phyloP scores from a whole-genome alignment of 2,113 vertebrate species.

The Gavialis gangeticus region DNA sequence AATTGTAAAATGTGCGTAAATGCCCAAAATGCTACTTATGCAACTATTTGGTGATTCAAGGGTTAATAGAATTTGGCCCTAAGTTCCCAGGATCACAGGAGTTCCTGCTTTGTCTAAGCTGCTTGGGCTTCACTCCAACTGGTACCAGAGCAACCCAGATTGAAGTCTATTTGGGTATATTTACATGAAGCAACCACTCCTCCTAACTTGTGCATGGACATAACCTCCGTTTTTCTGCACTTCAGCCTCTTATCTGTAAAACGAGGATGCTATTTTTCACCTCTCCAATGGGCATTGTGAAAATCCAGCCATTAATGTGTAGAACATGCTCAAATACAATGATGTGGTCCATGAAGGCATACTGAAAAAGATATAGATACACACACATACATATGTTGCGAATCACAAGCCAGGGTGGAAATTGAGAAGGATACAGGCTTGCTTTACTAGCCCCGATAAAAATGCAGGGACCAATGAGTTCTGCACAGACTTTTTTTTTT shows the following conservation, averaged over 20 bases:
- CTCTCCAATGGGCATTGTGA: background rate
- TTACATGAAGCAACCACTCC: no score
- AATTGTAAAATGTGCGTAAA: no score
- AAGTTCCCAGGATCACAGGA: no score
- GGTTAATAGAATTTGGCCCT: no score
- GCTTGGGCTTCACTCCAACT: no score
- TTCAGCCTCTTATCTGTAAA: background rate
- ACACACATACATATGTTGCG: background rate
- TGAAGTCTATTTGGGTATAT: no score
- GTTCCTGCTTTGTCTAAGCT: no score
- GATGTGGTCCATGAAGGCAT: background rate
- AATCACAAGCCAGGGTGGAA: background rate
- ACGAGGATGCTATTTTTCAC: background rate
- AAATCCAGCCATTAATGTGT: background rate
- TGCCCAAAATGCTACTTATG: no score
- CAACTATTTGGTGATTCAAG: no score
- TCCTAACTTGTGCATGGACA: background rate
- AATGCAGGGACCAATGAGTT: background rate
- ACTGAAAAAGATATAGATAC: background rate
- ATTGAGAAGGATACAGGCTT: accelerated
- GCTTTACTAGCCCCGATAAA: background rate
- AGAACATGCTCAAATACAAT: accelerated
- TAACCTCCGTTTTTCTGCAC: background rate
- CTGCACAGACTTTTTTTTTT: background rate
- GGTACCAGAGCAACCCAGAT: no score